Base-by-base conservation (phyloP, 2,888 invertebrate genomes). In the Cremastinae sp. region DNA sequence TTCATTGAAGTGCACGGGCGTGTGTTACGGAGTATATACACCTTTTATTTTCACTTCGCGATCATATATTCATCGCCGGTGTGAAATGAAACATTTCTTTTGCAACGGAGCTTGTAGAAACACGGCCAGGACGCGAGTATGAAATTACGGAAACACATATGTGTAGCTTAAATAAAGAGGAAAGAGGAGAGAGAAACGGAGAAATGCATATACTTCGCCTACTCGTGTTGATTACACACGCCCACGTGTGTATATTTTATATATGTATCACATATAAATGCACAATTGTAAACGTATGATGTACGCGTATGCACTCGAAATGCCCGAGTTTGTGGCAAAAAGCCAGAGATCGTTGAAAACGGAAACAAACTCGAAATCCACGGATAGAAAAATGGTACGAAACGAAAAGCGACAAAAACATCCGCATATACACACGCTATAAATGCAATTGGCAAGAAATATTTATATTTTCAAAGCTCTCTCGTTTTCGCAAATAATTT, bases 141-240 rank as follows among this genome's bases (percentile, higher is more conserved):
- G 41, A 9, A 41, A 41, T 41, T 53, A 12, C 53, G 9, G 53
- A 12, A 28, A 18, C 10, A 49, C 16, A 28, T 49, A 49, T 9
- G 18, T 49, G 20, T 49, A 18, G 35, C 37, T 64, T 20, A 18
- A 20, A 41, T 7, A 39, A 39, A 39, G 14, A 4, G 12, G 28
- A 37, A 16, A 10, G 37, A 16, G 45, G 43, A 62, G 18, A 37
- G 18, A 14, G 43, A 43, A 10, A 59, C 20, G 43, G 10, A 45
- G 59, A 43, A 22, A 59, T 22, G 37, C 43, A 35, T 39, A 53
- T 9, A 39, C 53, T 10, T 28, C 64, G 64, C 64, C 64, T 64
- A 64, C 64, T 64, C 51, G 51, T 64, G 51, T 53, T 64, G 64
- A 64, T 64, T 64, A 64, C 51, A 64, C 51, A 9, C 10, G 37